Base-by-base conservation (phyloP, 1,140 invertebrate genomes). In the Rhagoletis pomonella region DNA sequence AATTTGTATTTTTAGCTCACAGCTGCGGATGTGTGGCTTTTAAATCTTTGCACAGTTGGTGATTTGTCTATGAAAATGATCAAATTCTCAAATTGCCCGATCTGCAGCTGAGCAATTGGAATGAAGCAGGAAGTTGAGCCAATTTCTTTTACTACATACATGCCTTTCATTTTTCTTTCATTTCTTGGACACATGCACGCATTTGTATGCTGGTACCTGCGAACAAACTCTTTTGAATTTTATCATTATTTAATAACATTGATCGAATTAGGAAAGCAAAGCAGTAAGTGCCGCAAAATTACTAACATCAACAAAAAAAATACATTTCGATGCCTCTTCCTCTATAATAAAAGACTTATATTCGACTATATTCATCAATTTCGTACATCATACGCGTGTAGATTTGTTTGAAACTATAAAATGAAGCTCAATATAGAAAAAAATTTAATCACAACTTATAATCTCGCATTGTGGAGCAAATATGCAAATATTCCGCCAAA, bases 1-100 rank as follows among this genome's bases (percentile, higher is more conserved):
- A 73, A 73, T 29, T 73, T 73, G 4, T 47, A 73, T 44, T 73
- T 39, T 73, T 73, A 44, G 67, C 42, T 73, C 42, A 44, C 9
- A 42, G 39, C 42, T 44, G 14, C 42, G 67, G 67, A 73, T 17
- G 42, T 73, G 69, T 42, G 4, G 42, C 10, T 73, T 73, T 73
- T 29, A 29, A 73, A 17, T 73, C 12, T 73, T 39, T 14, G 69
- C 42, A 14, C 69, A 44, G 69, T 29, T 73, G 44, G 69, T 19
- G 47, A 73, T 1, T 50, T 73, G 69, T 7, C 69, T 73, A n/a
- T 42, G 44, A n/a, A 73, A 73, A 73, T 62, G 4, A 17, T 14
- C 60, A 62, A 47, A 3, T 50, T 73, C 69, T 47, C 42, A 14
- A 73, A 19, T 73, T 50, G 17, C 47, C 47, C 44, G 5, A 47